These are phyloP conservation scores for Phymorhynchus buccinoides DNA, from an alignment of 1,140 invertebrate species.

Conservation along the genomic window DNA sequence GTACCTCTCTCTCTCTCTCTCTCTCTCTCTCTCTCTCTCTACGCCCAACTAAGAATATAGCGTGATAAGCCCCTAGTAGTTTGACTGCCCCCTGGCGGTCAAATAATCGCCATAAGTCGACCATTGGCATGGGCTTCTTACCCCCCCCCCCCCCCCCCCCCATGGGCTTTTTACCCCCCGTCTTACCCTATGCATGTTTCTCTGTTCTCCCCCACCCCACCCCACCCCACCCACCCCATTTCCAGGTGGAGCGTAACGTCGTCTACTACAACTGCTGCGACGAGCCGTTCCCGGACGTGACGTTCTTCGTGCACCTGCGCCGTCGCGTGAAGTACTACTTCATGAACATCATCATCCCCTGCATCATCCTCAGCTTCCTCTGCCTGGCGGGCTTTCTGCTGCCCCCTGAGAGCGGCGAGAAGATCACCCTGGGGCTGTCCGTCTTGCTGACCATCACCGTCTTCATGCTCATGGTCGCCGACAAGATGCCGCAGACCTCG, in stretches of 20 bases:
- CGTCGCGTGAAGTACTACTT: constrained; percentile 74
- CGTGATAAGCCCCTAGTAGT: too few species aligned
- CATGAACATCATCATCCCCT: constrained; percentile 78
- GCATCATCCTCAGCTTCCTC: constrained; percentile 76
- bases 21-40: not conserved
- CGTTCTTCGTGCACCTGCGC: constrained; percentile 73
- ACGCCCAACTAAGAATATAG: too few species aligned
- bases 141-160: too few species aligned
- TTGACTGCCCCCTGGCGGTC: too few species aligned
- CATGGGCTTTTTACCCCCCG: too few species aligned
- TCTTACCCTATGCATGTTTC: not conserved
- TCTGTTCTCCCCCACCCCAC: too few species aligned
- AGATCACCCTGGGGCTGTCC: constrained; percentile 78
- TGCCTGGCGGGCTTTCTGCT: constrained; percentile 78
- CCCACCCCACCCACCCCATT: too few species aligned
- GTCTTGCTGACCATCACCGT: constrained; percentile 78
- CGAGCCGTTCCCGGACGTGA: constrained; percentile 73
- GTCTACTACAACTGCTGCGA: constrained; percentile 82
- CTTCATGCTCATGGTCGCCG: constrained; percentile 78
- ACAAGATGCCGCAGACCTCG: constrained; percentile 78
- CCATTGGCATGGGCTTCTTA: too few species aligned
- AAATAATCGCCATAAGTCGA: too few species aligned
- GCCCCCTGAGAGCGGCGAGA: constrained; percentile 79
- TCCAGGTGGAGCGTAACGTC: constrained; percentile 76
- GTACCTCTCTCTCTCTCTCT: not conserved